Base-by-base conservation (phyloP, 1,140 invertebrate species). In the Rhyzopertha dominica region DNA sequence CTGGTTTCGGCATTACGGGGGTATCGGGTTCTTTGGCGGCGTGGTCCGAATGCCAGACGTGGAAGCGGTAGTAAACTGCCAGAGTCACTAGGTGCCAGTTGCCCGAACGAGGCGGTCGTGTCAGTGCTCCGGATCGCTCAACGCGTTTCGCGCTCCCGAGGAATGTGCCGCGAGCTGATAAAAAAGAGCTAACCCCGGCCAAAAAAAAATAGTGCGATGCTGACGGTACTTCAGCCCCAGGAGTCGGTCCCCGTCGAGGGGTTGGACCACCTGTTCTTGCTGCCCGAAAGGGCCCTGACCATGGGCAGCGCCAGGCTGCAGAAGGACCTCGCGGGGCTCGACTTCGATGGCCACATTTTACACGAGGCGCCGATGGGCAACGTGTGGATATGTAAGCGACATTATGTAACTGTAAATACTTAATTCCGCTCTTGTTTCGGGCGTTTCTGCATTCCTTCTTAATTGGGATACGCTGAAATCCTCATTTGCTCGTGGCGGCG, bases 331-430 rank as follows among this genome's bases (percentile, higher is more conserved):
- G 75, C 75, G 19, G 71, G 74, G 13, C 68, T 79, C 13, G 74
- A 77, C 56, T 78, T 79, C 62, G 75, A 73, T 55, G 67, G 75
- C 42, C 73, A 75, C 46, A 63, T 76, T 14, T 67, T 78, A 24
- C 75, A 75, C 58, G 69, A 68, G n/a, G 73, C 72, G 22, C 76
- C 76, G 10, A 69, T 71, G 51, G 76, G 76, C 54, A 77, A 77
- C 67, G 74, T 78, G 40, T 78, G 76, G 76, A 73, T 78, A 68
- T 77, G 76, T 78, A 63, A 77, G 75, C 75, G 26, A 31, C n/a
- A n/a, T n/a, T n/a, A n/a, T 22, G 22, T 25, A 31, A 31, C 16
- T 8, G n/a, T 7, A 22, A 29, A 9, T 43, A 26, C 12, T n/a
- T n/a, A n/a, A n/a, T n/a, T n/a, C n/a, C n/a, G n/a, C n/a, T n/a